Percentiles rank a stretch among this genome's conserved stretches.
Conservation (phyloP, 2,888 invertebrate genomes). For the Arge pagana region DNA sequence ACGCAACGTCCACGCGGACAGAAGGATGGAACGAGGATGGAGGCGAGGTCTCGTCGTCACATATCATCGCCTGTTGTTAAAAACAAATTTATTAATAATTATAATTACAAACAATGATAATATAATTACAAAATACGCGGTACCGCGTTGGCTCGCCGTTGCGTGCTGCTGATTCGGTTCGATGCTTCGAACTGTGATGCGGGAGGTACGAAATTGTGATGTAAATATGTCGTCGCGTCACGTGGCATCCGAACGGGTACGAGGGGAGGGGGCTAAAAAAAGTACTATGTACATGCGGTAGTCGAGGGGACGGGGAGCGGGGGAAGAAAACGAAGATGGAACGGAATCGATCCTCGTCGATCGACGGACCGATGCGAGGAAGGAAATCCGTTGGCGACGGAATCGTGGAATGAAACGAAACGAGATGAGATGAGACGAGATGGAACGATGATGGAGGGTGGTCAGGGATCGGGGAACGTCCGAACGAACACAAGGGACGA, state of each 20-base stretch:
- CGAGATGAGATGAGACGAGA: too few species aligned
- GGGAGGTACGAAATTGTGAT: slow-evolving; percentile 39
- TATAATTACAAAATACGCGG: slow-evolving; percentile 46
- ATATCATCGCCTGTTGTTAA: slow-evolving; percentile 53
- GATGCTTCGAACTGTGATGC: slow-evolving; percentile 21
- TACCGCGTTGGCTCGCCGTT: slow-evolving; percentile 39
- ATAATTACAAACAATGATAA: slow-evolving; percentile 49
- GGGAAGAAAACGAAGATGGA: background rate
- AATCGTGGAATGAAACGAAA: too few species aligned
- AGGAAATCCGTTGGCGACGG: too few species aligned
- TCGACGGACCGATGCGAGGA: too few species aligned
- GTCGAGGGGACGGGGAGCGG: background rate
- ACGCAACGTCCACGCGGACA: background rate
- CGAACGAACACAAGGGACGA: too few species aligned
- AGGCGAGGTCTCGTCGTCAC: too few species aligned
- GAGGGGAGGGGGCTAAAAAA: background rate
- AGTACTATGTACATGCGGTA: background rate
- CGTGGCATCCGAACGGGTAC: background rate
- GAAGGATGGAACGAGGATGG: background rate
- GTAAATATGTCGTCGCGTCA: slow-evolving; percentile 13
- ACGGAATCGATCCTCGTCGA: too few species aligned
- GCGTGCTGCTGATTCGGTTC: slow-evolving; percentile 46
- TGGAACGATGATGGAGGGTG: too few species aligned
- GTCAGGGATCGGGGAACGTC: too few species aligned
- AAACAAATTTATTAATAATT: slow-evolving; percentile 51